A percentile compares a stretch with the other conserved stretches of the same genome.
phyloP scores from a whole-genome alignment of 2,797 vertebrate species.

The Moxostoma hubbsi region DNA sequence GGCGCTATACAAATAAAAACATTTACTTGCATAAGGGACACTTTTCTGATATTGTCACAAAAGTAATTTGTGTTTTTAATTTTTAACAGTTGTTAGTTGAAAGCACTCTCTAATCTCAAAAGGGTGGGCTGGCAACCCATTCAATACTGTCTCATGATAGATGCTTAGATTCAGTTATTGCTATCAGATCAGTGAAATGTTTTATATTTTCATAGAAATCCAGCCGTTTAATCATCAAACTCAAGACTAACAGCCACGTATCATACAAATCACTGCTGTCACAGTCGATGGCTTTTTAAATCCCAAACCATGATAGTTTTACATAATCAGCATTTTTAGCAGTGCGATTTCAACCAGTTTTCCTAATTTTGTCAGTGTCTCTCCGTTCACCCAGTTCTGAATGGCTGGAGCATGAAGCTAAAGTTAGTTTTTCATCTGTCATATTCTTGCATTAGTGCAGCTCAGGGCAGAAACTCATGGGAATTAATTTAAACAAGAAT shows the following conservation, averaged over 20 bases:
- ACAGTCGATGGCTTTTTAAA: constrained; percentile 11
- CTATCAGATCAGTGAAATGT: background rate
- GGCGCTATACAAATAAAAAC: no score
- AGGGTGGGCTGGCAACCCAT: background rate
- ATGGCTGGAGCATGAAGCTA: constrained; percentile 18
- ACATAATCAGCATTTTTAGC: constrained; percentile 5
- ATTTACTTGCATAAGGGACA: no score
- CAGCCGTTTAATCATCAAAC: constrained; percentile 6
- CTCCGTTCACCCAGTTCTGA: background rate
- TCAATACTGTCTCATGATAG: background rate
- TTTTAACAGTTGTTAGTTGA: background rate
- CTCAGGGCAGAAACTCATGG: background rate
- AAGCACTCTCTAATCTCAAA: background rate
- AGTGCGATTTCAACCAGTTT: constrained; percentile 3
- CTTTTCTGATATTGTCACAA: background rate
- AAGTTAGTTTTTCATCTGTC: constrained; percentile 31
- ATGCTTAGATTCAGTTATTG: background rate
- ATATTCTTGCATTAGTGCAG: constrained; percentile 16
- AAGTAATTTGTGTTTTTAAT: background rate
- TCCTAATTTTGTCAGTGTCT: background rate
- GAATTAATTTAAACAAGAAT: background rate
- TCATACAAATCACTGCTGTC: constrained; percentile 10
- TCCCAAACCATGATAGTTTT: constrained; percentile 14
- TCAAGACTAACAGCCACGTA: background rate
- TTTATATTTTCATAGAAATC: background rate